Evolutionary conservation across 2,888 invertebrate species (phyloP).

Genomic region (Amaurobius ferox): DNA sequence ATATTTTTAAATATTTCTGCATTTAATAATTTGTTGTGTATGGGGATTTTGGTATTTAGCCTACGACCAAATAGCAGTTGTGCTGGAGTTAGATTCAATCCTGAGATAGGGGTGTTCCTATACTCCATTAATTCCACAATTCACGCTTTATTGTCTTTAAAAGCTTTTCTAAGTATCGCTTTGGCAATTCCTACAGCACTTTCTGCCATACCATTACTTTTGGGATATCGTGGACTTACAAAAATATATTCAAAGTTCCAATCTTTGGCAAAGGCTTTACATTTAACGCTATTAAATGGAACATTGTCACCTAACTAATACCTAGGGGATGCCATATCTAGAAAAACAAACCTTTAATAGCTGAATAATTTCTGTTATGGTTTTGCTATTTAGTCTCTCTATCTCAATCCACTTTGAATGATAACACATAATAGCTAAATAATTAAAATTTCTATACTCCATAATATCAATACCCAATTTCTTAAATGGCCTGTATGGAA

Average conservation of each 20-base stretch:
- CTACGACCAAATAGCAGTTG: slow-evolving; percentile 25
- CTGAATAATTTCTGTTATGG: slow-evolving; percentile 12
- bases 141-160: slow-evolving; percentile 12
- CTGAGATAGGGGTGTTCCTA: slow-evolving; percentile 28
- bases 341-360: slow-evolving; percentile 20
- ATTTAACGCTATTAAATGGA: slow-evolving; percentile 12
- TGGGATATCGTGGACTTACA: slow-evolving; percentile 2
- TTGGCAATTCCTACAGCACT: slow-evolving; percentile 29
- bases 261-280: slow-evolving; percentile 2
- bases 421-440: slow-evolving; percentile 4
- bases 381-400: slow-evolving; percentile 15
- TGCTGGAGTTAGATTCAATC: slow-evolving; percentile 20
- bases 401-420: slow-evolving; percentile 30
- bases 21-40: slow-evolving; percentile 1
- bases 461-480: slow-evolving; percentile 18
- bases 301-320: neutral
- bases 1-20: neutral
- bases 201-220: slow-evolving; percentile 37
- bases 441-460: neutral
- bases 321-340: slow-evolving; percentile 20
- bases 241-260: slow-evolving; percentile 18
- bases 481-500: neutral
- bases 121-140: slow-evolving; percentile 39
- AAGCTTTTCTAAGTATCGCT: slow-evolving; percentile 23
- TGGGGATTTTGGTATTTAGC: slow-evolving; percentile 25